Conservation (phyloP, 2,113 vertebrate genomes). For the Pseudorasbora parva region DNA sequence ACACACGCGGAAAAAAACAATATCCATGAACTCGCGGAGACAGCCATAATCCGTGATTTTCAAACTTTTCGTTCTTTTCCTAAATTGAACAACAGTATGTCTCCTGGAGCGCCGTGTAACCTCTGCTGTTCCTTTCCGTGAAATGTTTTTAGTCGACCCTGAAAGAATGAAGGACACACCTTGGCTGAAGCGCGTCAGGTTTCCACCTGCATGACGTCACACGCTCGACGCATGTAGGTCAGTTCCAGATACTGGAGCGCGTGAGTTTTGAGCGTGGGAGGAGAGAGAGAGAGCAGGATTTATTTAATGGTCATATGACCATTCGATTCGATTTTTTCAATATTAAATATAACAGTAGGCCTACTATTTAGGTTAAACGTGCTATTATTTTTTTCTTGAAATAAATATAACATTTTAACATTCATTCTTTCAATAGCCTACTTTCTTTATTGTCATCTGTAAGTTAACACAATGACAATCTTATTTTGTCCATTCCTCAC, state of each 20-base stretch:
- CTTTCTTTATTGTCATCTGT: neutral
- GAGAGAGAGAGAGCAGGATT: neutral
- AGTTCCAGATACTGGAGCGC: neutral
- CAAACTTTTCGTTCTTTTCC: neutral
- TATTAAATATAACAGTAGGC: neutral
- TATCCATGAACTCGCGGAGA: neutral
- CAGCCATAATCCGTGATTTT: constrained; percentile 2
- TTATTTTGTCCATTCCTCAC: too few relatives aligned
- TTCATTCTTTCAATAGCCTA: too few relatives aligned
- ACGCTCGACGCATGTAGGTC: neutral
- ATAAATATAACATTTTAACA: too few relatives aligned
- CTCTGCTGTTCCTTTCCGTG: neutral
- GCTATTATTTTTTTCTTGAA: neutral
- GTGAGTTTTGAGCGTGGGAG: constrained; percentile 4
- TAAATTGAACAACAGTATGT: neutral
- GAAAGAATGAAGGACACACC: neutral
- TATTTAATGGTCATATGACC: neutral
- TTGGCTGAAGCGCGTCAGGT: neutral
- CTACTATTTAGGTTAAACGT: neutral
- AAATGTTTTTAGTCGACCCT: neutral
- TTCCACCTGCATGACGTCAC: constrained; percentile 29
- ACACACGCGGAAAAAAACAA: neutral
- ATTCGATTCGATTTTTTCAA: neutral
- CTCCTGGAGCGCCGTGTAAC: neutral
- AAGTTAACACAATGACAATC: too few relatives aligned